Percentiles rank a stretch among this genome's conserved stretches.
Conservation (phyloP, 2,888 invertebrate genomes). For the Apeira syringaria region DNA sequence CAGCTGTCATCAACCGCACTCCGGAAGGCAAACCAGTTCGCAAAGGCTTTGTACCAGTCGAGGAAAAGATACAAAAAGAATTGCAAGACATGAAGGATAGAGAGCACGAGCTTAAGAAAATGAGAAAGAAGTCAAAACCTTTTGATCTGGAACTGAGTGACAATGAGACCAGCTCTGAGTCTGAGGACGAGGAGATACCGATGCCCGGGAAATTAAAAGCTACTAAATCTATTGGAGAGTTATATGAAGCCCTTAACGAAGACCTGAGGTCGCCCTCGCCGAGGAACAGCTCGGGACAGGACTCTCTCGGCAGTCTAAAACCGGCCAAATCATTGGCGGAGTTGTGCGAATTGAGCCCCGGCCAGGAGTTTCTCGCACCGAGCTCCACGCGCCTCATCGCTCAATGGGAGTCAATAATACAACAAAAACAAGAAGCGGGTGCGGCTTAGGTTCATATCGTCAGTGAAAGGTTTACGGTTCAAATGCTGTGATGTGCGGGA, state of each 20-base stretch:
- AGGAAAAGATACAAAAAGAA: constrained; percentile 94
- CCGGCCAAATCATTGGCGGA: constrained; percentile 88
- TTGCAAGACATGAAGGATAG: constrained; percentile 92
- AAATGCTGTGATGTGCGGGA: constrained; percentile 44
- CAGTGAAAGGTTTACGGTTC: constrained; percentile 42
- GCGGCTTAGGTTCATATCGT: constrained; percentile 59
- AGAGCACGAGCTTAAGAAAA: constrained; percentile 90
- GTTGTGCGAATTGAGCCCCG: constrained; percentile 86
- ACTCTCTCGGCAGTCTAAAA: constrained; percentile 80
- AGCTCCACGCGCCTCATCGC: constrained; percentile 89
- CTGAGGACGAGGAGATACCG: constrained; percentile 84
- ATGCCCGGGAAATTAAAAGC: constrained; percentile 85
- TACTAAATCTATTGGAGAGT: constrained; percentile 86
- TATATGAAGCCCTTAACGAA: constrained; percentile 84
- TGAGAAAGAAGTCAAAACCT: constrained; percentile 84
- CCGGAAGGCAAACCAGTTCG: constrained; percentile 86
- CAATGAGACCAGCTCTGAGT: constrained; percentile 81
- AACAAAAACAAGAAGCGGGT: constrained; percentile 83
- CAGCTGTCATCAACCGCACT: constrained; percentile 79
- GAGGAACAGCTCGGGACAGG: constrained; percentile 69
- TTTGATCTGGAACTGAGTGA: constrained; percentile 86
- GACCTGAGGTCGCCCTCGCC: constrained; percentile 76
- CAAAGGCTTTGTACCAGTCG: constrained; percentile 92
- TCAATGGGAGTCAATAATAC: constrained; percentile 92
- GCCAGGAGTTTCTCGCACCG: constrained; percentile 85